Evolutionary conservation across 2,888 invertebrate species (phyloP), one percentile per base, ranked within the genome.

Genomic region (Caenorhabditis afra): DNA sequence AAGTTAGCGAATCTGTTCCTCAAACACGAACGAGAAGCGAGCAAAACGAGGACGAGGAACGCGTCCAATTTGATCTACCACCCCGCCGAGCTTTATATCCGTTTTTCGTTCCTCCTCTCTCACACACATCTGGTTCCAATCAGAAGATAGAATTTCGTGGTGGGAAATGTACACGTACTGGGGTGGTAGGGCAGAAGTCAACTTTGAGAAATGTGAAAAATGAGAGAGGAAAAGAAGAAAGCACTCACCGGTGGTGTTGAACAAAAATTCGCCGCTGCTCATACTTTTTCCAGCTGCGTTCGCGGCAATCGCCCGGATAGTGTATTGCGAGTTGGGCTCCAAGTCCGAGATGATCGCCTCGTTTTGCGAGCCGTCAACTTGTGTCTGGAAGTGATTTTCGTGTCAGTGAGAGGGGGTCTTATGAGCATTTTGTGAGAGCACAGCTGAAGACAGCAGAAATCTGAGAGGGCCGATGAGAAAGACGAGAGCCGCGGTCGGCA

Each of bases 231-330:
- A 18, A 53, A 83, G 7, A 29, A 29, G 7, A 3, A 7, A 29
- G 29, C 29, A 29, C 84, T 64, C 57, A 88, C 87, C 81, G 52
- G 86, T 84, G 12, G 87, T 86, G 44, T 81, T 83, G 53, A 83
- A 81, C 44, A 82, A 66, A 47, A 68, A 70, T 16, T 77, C 66
- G 22, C 66, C 57, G 53, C 87, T 87, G 23, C 64, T 66, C 35
- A 79, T 61, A 68, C 85, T 86, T 52, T 81, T 76, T 64, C 87
- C 86, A 23, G 83, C 86, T 14, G 74, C 62, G 52, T 88, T 88
- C 57, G 85, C 85, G 4, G 88, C 87, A 14, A 81, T 62, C 12
- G 85, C 79, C 8, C 70, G 67, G 12, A 87, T 74, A 8, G 76
- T 50, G 66, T 88, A 88, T 11, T 81, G 68, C 20, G 77, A 76